Evolutionary conservation across 1,140 invertebrate species (phyloP).

Genomic region (Drosophila erecta): DNA sequence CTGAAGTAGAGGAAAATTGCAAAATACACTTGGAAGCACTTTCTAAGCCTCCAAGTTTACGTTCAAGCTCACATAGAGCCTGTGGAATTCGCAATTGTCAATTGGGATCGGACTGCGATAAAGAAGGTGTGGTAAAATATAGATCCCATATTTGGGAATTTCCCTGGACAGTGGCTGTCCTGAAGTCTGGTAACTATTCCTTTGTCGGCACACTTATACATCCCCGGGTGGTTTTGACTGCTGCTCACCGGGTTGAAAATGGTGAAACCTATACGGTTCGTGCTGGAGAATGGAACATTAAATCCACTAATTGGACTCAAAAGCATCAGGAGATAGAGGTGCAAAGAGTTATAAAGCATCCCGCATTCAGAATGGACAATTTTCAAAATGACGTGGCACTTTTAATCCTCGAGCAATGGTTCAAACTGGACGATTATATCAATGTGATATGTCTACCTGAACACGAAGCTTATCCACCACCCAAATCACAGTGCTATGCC

Average conservation of each 20-base stretch:
- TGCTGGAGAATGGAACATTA: not conserved
- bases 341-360: not conserved
- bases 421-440: not conserved
- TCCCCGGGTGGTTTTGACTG: slow-evolving; percentile 1
- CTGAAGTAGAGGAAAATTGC: no score
- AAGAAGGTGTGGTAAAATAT: not conserved
- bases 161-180: not conserved
- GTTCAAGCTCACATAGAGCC: no score
- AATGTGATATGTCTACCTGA: not conserved
- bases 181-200: not conserved
- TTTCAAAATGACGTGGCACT: not conserved
- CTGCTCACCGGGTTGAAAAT: not conserved
- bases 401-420: not conserved
- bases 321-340: not conserved
- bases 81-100: not conserved
- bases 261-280: not conserved
- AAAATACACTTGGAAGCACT: no score
- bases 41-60: no score
- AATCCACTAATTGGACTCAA: not conserved
- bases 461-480: not conserved
- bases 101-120: no score
- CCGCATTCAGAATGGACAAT: not conserved
- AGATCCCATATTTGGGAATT: not conserved
- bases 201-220: not conserved
- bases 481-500: not conserved